A percentile compares a stretch with the other conserved stretches of the same genome.
These are phyloP conservation scores for Drosophila virilis DNA, from an alignment of 1,140 invertebrate genomes.

Conservation along the genomic window DNA sequence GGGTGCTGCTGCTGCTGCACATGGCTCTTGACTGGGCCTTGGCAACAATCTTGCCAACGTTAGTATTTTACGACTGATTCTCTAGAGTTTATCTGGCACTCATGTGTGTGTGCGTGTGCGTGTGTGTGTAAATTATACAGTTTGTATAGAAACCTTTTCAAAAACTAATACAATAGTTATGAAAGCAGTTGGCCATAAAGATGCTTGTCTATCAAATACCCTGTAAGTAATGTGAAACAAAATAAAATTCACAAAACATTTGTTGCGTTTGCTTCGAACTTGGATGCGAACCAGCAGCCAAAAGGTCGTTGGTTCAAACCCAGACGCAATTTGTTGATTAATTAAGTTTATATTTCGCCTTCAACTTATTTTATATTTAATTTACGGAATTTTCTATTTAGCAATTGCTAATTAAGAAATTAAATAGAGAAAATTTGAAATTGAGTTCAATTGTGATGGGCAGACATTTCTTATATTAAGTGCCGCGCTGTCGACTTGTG, in stretches of 20 bases:
- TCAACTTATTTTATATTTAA: no score
- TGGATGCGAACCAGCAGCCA: no score
- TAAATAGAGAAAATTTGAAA: not conserved
- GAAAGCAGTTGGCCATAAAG: not conserved
- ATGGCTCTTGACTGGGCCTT: constrained; percentile 23
- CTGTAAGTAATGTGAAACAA: not conserved
- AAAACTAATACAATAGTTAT: constrained; percentile 32
- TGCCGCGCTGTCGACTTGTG: not conserved
- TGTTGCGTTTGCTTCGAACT: no score
- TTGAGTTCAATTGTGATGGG: not conserved
- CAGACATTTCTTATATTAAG: not conserved
- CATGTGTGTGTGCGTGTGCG: constrained; percentile 2
- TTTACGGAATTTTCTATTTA: not conserved
- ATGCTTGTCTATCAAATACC: constrained; percentile 1
- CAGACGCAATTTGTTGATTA: no score
- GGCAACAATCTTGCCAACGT: constrained; percentile 48
- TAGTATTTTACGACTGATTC: constrained; percentile 35
- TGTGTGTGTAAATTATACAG: constrained; percentile 26
- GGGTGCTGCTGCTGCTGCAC: constrained; percentile 11
- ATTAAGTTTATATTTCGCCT: no score
- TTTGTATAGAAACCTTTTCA: constrained; percentile 15
- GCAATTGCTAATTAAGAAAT: not conserved
- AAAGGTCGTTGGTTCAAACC: no score
- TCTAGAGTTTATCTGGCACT: constrained; percentile 14
- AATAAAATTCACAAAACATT: not conserved